Conservation (phyloP, 2,113 vertebrate genomes). For the Spea multiplicata region DNA sequence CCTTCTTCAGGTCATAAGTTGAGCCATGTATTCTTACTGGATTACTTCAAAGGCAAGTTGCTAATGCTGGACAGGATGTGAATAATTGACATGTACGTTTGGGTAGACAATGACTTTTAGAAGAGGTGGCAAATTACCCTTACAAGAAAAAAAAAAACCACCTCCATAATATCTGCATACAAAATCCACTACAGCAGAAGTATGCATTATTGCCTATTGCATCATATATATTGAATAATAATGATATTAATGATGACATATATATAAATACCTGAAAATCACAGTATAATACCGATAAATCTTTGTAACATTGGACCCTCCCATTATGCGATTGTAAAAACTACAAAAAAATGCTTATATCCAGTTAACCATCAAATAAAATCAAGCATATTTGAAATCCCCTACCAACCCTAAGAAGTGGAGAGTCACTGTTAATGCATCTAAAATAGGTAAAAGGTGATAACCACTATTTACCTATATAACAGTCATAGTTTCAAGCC, state of each 20-base stretch:
- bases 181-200: not conserved
- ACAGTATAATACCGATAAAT: not conserved
- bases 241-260: no score
- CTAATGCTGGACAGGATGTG: conserved; percentile 19
- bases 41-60: conserved; percentile 32
- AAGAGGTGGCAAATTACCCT: conserved; percentile 39
- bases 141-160: conserved; percentile 13
- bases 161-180: not conserved
- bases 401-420: no score
- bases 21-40: conserved; percentile 1
- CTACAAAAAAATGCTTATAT: no score
- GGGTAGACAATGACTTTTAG: conserved; percentile 16
- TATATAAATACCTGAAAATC: not conserved
- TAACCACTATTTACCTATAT: no score
- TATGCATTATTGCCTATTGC: conserved; percentile 7
- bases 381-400: no score
- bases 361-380: no score
- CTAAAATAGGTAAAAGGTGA: no score
- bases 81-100: conserved; percentile 7
- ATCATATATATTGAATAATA: conserved; percentile 28
- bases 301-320: no score
- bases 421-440: no score
- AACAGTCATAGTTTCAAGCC: no score
- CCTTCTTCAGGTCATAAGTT: conserved; percentile 16
- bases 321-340: no score